These are phyloP conservation scores for Petrocephalus schoutedeni DNA, from an alignment of 2,797 vertebrate species.

Conservation along the genomic window DNA sequence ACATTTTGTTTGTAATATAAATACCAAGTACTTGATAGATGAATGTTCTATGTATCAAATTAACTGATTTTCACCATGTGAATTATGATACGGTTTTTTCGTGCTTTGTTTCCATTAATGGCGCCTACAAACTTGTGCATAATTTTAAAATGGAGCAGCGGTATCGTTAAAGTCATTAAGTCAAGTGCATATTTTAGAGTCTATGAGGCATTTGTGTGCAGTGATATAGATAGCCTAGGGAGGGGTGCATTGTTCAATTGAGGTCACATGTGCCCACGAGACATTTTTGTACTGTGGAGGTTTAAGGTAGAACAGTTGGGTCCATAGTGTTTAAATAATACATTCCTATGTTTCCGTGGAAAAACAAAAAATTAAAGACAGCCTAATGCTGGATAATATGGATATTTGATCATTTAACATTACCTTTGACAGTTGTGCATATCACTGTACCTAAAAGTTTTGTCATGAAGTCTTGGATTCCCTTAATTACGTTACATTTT, in stretches of 20 bases:
- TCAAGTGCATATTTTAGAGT: neutral
- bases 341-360: neutral
- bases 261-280: slow-evolving; percentile 51
- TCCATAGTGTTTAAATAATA: slow-evolving; percentile 16
- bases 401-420: neutral
- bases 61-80: neutral
- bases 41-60: neutral
- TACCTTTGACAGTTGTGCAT: neutral
- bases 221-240: slow-evolving; percentile 38
- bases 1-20: neutral
- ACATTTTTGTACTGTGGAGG: slow-evolving; percentile 16
- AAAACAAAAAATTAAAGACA: neutral
- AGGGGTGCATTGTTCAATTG: slow-evolving; percentile 41
- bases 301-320: slow-evolving; percentile 24
- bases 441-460: neutral
- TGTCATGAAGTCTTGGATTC: neutral
- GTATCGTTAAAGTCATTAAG: slow-evolving; percentile 18
- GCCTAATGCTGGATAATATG: neutral
- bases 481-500: neutral
- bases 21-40: neutral
- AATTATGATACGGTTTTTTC: neutral
- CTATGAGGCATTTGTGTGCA: slow-evolving; percentile 19
- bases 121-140: neutral
- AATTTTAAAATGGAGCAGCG: slow-evolving; percentile 9
- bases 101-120: slow-evolving; percentile 6